Conservation (phyloP, 1,140 invertebrate species). For the Trachymyrmex cornetzi region DNA sequence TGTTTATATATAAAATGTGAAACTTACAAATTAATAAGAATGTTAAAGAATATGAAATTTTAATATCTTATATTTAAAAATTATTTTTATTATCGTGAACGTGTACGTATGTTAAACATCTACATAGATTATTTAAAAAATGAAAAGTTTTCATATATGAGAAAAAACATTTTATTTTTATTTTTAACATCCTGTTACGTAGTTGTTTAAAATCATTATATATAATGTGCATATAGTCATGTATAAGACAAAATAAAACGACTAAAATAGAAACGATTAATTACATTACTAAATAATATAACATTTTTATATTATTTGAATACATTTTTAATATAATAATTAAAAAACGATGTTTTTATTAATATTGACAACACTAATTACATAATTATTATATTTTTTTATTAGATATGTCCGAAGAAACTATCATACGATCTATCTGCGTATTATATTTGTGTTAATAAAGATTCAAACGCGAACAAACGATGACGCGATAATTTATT, state of each 20-base stretch:
- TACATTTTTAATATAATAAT: not conserved
- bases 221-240: not conserved
- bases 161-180: not conserved
- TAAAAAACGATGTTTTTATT: not conserved
- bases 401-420: not conserved
- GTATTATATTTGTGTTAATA: not conserved
- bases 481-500: slow-evolving; percentile 5
- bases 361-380: not conserved
- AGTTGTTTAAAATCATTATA: not conserved
- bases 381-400: slow-evolving; percentile 21
- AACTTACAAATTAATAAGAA: not conserved
- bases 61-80: slow-evolving; percentile 10
- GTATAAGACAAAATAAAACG: not conserved
- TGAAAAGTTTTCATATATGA: not conserved
- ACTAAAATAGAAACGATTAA: not conserved
- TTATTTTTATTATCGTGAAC: not conserved
- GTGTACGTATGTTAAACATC: not conserved
- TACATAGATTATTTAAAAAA: not conserved
- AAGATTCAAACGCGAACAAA: slow-evolving; percentile 28
- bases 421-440: not conserved
- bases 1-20: not conserved
- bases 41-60: not conserved
- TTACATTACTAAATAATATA: not conserved
- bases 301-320: not conserved
- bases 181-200: not conserved